Evolutionary conservation across 2,888 invertebrate species (phyloP).

Genomic region (Apomyelois bistriatella): DNA sequence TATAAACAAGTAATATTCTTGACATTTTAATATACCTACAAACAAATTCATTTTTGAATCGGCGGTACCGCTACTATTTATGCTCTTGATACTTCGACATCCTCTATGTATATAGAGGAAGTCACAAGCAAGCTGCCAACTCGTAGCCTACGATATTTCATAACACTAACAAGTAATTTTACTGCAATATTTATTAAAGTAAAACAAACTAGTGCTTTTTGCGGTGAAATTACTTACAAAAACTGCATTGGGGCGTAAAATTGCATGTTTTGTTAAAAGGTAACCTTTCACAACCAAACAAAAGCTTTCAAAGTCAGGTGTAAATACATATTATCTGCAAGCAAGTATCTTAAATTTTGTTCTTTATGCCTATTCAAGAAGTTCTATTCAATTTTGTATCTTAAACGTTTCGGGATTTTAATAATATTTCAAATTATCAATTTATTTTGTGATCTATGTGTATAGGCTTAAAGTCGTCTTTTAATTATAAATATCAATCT

Average conservation of each 20-base stretch:
- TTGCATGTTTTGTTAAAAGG: conserved; percentile 13
- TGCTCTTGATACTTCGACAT: too few relatives aligned
- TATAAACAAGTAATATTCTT: too few relatives aligned
- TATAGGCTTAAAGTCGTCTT: conserved; percentile 30
- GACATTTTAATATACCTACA: too few relatives aligned
- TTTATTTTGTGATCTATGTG: background rate
- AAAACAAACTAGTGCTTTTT: too few relatives aligned
- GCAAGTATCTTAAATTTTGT: background rate
- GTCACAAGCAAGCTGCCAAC: too few relatives aligned
- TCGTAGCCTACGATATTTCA: too few relatives aligned
- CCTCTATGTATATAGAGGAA: too few relatives aligned
- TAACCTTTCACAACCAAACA: conserved; percentile 16
- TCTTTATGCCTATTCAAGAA: background rate
- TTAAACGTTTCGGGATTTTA: background rate
- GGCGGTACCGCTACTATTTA: too few relatives aligned
- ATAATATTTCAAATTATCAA: background rate
- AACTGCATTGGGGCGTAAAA: background rate
- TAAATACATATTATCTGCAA: background rate
- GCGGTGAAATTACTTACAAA: too few relatives aligned
- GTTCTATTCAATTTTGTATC: background rate
- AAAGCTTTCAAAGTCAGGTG: background rate
- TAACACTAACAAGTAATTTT: too few relatives aligned
- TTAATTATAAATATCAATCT: conserved; percentile 31
- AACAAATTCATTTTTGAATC: too few relatives aligned
- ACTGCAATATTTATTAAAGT: too few relatives aligned